A percentile compares a stretch with the other conserved stretches of the same genome.
Evolutionary conservation across 1,140 invertebrate species (phyloP).

Genomic region (Cotesia chilonis): DNA sequence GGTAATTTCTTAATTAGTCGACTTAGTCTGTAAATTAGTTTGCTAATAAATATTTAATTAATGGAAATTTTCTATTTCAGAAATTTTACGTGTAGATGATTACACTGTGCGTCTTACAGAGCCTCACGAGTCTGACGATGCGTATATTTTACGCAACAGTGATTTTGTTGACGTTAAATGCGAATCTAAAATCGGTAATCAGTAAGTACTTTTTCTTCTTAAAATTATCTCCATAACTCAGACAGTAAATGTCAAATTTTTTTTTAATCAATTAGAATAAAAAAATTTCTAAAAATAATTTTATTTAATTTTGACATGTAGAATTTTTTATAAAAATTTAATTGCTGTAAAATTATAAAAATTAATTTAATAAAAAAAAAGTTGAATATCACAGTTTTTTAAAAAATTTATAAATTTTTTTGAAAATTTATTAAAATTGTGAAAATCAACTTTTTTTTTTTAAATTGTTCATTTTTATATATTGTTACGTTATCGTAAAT

Average conservation of each 20-base stretch:
- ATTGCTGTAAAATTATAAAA: too few species aligned
- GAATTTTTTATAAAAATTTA: too few species aligned
- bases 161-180: constrained; percentile 75
- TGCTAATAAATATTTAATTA: neutral
- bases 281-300: neutral
- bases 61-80: constrained; percentile 54
- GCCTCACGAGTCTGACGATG: constrained; percentile 66
- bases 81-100: constrained; percentile 72
- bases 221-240: neutral
- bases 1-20: constrained; percentile 47
- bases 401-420: too few species aligned
- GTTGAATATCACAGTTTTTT: too few species aligned
- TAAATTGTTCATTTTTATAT: too few species aligned
- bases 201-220: constrained; percentile 54
- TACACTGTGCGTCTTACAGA: constrained; percentile 64
- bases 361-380: too few species aligned
- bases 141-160: constrained; percentile 70
- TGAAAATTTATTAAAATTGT: too few species aligned
- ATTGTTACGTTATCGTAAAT: too few species aligned
- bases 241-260: too few species aligned
- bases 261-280: too few species aligned
- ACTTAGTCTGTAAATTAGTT: constrained; percentile 21
- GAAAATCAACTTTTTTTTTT: too few species aligned
- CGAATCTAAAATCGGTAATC: constrained; percentile 63
- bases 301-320: too few species aligned